Evolutionary conservation across 2,113 vertebrate species (phyloP), one percentile per base, ranked within the genome.

Genomic region (Rhineura floridana): DNA sequence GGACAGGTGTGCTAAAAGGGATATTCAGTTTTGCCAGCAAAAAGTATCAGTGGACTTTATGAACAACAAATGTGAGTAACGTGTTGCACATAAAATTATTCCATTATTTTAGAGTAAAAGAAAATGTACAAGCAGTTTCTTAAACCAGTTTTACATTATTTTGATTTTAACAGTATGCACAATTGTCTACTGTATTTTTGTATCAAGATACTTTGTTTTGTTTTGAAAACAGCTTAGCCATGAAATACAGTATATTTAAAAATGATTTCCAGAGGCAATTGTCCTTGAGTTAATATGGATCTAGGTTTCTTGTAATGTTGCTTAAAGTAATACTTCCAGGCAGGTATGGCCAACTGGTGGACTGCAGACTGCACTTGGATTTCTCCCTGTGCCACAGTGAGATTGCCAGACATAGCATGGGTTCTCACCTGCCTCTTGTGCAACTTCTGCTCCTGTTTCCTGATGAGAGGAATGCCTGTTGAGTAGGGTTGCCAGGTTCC

Each of bases 181-280:
- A 7, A 78, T 75, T 89, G 83, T 85, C 50, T 55, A 4, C 81
- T 92, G 73, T 86, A 76, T 78, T 21, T 87, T 80, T 88, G n/a
- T 65, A 93, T 91, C 36, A 63, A 19, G 36, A 46, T 91, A 91
- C 92, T 88, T 46, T 83, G 79, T 93, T 75, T 65, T 83, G 0
- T 0, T 3, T 92, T 85, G 82, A 94, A 95, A 89, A 81, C 62
- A 94, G 73, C 92, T 94, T 80, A 93, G 75, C 85, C 79, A 59
- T 17, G 72, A 89, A 87, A 93, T 67, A 80, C 88, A 62, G 72
- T n/a, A 69, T 39, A 6, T 42, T 42, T n/a, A 91, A 25, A 50
- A 86, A 90, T 89, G 50, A 25, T 19, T 75, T 91, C 72, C 42
- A 39, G 88, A 90, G 39, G 89, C 81, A 87, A 82, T 82, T 91